Percentiles rank a stretch among this genome's conserved stretches.
Evolutionary conservation across 2,797 vertebrate genomes (phyloP).

Genomic region (Gephyroberyx darwinii): DNA sequence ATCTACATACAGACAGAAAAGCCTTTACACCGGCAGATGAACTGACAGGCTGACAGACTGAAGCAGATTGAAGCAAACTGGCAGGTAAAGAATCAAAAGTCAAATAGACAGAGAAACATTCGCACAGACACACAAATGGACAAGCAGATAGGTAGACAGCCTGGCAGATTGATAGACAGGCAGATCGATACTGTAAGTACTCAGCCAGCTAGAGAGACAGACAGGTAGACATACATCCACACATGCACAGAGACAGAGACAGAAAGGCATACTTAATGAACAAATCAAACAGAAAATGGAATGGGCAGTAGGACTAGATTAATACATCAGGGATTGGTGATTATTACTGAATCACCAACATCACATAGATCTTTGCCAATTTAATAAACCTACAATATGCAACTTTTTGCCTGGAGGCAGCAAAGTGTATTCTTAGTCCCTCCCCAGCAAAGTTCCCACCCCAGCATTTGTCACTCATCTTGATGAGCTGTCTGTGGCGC

Average conservation of each 20-base stretch:
- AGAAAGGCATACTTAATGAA: neutral
- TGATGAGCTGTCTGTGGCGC: no score
- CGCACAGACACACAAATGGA: constrained; percentile 46
- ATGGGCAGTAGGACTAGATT: no score
- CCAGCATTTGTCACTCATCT: neutral
- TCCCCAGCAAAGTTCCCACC: no score
- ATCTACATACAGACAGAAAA: constrained; percentile 42
- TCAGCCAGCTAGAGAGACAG: constrained; percentile 10
- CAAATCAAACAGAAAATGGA: no score
- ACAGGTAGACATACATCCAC: constrained; percentile 13
- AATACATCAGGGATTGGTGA: no score
- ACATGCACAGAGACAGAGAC: neutral
- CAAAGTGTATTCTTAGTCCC: no score
- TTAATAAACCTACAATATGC: no score
- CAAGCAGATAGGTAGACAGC: constrained; percentile 18
- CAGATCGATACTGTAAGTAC: constrained; percentile 30
- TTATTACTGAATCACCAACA: no score
- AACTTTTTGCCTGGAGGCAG: no score
- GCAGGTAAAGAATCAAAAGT: constrained; percentile 52
- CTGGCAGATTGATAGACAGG: constrained; percentile 24
- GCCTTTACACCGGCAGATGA: constrained; percentile 53
- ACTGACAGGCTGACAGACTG: constrained; percentile 48
- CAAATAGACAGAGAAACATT: constrained; percentile 16
- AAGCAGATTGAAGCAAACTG: constrained; percentile 46
- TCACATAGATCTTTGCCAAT: no score